A percentile compares a stretch with the other conserved stretches of the same genome.
Conservation (phyloP, 1,140 invertebrate species). For the Nasonia longicornis region DNA sequence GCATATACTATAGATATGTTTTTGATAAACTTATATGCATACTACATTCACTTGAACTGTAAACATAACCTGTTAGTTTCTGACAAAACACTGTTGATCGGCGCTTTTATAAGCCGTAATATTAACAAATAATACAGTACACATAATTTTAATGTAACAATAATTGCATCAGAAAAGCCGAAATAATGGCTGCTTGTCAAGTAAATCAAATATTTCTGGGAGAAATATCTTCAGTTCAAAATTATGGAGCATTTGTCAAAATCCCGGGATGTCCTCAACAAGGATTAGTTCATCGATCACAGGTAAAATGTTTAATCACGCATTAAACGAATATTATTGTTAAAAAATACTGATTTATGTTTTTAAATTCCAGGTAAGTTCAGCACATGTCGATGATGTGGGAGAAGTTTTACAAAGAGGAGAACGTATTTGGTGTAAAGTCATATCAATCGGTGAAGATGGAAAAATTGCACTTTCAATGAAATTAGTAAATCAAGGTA, state of each 20-base stretch:
- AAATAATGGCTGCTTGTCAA: conserved; percentile 55
- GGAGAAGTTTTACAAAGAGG: conserved; percentile 64
- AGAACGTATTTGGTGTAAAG: conserved; percentile 67
- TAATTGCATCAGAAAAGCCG: background rate
- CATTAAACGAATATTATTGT: background rate
- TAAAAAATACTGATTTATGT: conserved; percentile 11
- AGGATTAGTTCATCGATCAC: conserved; percentile 63
- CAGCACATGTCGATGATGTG: conserved; percentile 63
- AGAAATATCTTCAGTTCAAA: conserved; percentile 64
- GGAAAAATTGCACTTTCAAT: conserved; percentile 68
- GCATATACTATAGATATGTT: too few relatives aligned
- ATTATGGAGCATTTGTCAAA: conserved; percentile 68
- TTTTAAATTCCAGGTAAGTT: conserved; percentile 54
- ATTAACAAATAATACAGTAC: too few relatives aligned
- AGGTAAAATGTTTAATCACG: conserved; percentile 53
- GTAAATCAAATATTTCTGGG: conserved; percentile 63
- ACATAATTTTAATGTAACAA: background rate
- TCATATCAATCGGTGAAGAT: conserved; percentile 63
- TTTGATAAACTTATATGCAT: too few relatives aligned
- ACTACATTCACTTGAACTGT: background rate
- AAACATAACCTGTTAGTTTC: background rate
- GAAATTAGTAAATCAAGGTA: conserved; percentile 68
- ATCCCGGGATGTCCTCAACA: conserved; percentile 64
- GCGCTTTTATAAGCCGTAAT: too few relatives aligned
- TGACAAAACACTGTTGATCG: too few relatives aligned